Evolutionary conservation across 2,888 invertebrate genomes (phyloP).

Genomic region (Ditylenchus weischeri): DNA sequence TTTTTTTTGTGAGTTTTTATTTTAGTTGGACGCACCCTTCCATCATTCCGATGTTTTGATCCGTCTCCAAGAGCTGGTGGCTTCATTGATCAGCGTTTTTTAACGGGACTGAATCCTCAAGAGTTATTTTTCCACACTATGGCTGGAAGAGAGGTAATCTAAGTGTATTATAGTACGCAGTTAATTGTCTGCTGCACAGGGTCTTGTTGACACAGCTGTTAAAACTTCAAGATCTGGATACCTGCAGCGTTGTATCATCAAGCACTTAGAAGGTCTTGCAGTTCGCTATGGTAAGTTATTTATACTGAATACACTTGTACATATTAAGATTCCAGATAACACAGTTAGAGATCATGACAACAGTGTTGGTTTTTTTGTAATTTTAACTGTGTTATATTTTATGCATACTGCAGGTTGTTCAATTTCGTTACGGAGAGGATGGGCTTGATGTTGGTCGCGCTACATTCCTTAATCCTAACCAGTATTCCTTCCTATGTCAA

Average conservation of each 20-base stretch:
- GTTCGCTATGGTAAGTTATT: slow-evolving; percentile 71
- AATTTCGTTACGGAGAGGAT: slow-evolving; percentile 89
- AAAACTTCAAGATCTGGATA: slow-evolving; percentile 98
- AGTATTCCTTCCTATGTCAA: slow-evolving; percentile 76
- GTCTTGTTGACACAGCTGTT: slow-evolving; percentile 97
- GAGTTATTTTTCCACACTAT: slow-evolving; percentile 99
- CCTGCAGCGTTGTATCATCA: slow-evolving; percentile 90
- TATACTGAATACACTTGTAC: too few species aligned
- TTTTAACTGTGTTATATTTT: too few species aligned
- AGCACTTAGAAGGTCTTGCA: slow-evolving; percentile 88
- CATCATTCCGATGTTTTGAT: slow-evolving; percentile 71
- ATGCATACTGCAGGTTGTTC: slow-evolving; percentile 23
- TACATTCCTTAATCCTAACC: slow-evolving; percentile 75
- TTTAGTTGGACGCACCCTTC: slow-evolving; percentile 76
- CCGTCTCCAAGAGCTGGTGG: slow-evolving; percentile 67
- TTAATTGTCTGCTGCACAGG: slow-evolving; percentile 63
- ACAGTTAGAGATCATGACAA: slow-evolving; percentile 93
- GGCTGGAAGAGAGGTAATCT: slow-evolving; percentile 87
- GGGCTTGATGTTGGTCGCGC: slow-evolving; percentile 77
- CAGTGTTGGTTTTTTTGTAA: slow-evolving; percentile 68
- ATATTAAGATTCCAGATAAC: slow-evolving; percentile 63
- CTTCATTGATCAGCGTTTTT: slow-evolving; percentile 89
- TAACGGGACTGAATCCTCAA: slow-evolving; percentile 96
- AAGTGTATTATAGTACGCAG: neutral
- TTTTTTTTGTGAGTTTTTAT: too few species aligned